Base-by-base conservation (phyloP, 2,113 vertebrate species). In the Amblyopsis rosae region DNA sequence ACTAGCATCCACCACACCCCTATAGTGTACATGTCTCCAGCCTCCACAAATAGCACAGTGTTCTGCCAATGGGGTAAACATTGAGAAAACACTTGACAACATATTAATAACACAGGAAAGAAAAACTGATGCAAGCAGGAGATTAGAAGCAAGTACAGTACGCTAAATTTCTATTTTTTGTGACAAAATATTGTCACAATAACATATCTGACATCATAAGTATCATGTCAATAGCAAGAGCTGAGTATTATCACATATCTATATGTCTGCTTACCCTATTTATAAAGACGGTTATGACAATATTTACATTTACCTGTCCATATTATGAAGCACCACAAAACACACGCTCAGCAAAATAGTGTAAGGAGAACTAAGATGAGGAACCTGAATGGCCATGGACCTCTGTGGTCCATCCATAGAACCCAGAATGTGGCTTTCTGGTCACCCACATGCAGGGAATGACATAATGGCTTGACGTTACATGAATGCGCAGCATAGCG, bases 11-110 rank as follows among this genome's bases (percentile, higher is more conserved):
- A n/a, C 80, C 86, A 83, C 90, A 86, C 86, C 88, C 87, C 72
- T 81, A 26, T 26, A 26, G 2, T 3, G 77, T 81, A 83, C 84
- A 78, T 83, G 73, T 84, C 63, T 82, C 80, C 76, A 76, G 81
- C 73, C 70, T 77, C 86, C 76, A 26, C 72, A 85, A 83, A 88
- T 88, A 89, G 85, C 86, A 91, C 87, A 91, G 90, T 89, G 88
- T 82, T 62, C 82, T 71, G 86, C 81, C 81, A 81, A 87, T 91
- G 82, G 75, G 85, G 82, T 83, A 88, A 90, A 90, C 86, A 89
- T 87, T 72, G 85, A 87, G 70, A 84, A 71, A 82, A 86, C 87
- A 80, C 79, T 82, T 75, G 82, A 86, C 82, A 72, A 54, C 82
- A 83, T 89, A 85, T 78, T 83, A 15, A 54, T 17, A 81, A 83